phyloP scores from a whole-genome alignment of 2,888 invertebrate species.

The Galeruca laticollis region DNA sequence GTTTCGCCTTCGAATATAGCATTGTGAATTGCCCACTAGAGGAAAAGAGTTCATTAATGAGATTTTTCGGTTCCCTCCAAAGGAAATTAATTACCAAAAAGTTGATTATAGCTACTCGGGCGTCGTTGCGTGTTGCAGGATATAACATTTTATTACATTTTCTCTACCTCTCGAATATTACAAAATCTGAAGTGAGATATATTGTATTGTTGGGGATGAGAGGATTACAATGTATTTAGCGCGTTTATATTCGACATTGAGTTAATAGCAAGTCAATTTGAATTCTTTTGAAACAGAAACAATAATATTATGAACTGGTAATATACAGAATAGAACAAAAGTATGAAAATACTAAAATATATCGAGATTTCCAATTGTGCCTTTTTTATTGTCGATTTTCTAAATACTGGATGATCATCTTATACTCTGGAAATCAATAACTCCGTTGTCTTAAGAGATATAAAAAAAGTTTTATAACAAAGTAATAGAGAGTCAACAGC shows the following conservation, averaged over 20 bases:
- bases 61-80: conserved; percentile 22
- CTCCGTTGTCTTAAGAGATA: no score
- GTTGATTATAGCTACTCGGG: conserved; percentile 14
- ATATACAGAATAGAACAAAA: no score
- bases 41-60: conserved; percentile 20
- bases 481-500: no score
- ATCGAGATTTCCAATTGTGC: no score
- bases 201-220: neutral
- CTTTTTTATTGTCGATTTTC: no score
- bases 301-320: neutral
- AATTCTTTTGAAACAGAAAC: neutral
- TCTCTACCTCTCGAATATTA: neutral
- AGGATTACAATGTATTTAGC: neutral
- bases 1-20: conserved; percentile 4
- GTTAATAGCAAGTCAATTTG: neutral
- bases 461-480: no score
- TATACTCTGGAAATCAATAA: no score
- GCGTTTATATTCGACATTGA: neutral
- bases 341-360: no score
- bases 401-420: no score
- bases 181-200: neutral
- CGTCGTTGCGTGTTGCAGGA: neutral
- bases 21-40: conserved; percentile 4
- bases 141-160: neutral
- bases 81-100: conserved; percentile 24